Base-by-base conservation (phyloP, 2,888 invertebrate genomes). In the Halictus ligatus region DNA sequence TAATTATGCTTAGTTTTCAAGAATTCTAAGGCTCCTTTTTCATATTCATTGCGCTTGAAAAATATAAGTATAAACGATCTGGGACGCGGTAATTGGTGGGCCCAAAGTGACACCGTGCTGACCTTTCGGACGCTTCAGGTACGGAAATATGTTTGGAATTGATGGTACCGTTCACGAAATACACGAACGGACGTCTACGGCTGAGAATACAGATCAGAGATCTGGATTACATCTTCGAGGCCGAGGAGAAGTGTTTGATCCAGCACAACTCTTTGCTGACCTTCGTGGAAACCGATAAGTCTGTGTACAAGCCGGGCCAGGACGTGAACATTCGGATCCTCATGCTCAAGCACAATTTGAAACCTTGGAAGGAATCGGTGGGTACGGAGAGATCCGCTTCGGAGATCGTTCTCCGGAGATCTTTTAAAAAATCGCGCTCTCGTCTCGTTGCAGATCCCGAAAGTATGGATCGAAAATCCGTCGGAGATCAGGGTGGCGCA, bases 381-480 rank as follows among this genome's bases (percentile, higher is more conserved):
- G 95, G 10, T 46, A 0, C 2, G 50, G 50, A 21, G 67, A 67
- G 58, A 77, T 67, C 18, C n/a, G 5, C n/a, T 0, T 50, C 35
- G 18, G n/a, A 58, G 29, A 13, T 60, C 10, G 25, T 12, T n/a
- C 5, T 46, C 2, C 2, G 13, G n/a, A 25, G 25, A 43, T 40
- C 25, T 25, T 5, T 46, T 25, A 10, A 43, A 69, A 43, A 69
- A n/a, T n/a, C 21, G 29, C 2, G 3, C 25, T 50, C 15, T n/a
- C n/a, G 12, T 69, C 95, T 40, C 43, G 1, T 72, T 94, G 3
- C 91, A 97, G 97, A 96, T 97, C 87, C 96, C 96, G 29, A 96
- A 96, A 92, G 95, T 97, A 75, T 97, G 96, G 96, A 95, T 97
- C 21, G 96, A 97, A 94, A 97, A 97, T 89, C 97, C 97, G 0